A percentile compares a stretch with the other conserved stretches of the same genome.
These are phyloP conservation scores for Autographa pulchrina DNA, from an alignment of 2,888 invertebrate species.

Conservation along the genomic window DNA sequence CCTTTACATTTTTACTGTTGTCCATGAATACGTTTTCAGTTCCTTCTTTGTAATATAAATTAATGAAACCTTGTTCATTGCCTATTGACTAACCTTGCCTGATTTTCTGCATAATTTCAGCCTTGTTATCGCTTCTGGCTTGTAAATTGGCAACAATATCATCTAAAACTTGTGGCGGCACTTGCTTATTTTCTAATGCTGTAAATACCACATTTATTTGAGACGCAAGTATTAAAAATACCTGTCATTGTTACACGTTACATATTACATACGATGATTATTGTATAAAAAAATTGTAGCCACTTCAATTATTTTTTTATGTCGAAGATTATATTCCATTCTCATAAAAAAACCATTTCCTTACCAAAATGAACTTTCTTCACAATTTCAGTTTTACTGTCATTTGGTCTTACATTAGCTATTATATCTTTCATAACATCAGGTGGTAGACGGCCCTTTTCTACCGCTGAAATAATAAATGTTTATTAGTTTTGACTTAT, in stretches of 20 bases:
- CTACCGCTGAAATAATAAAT: slow-evolving; percentile 24
- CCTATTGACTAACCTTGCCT: slow-evolving; percentile 22
- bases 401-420: slow-evolving; percentile 11
- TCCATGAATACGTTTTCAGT: too few species aligned
- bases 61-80: too few species aligned
- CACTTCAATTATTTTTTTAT: too few species aligned
- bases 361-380: slow-evolving; percentile 28
- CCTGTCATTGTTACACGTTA: too few species aligned
- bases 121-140: slow-evolving; percentile 21
- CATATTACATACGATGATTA: too few species aligned
- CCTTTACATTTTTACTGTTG: too few species aligned
- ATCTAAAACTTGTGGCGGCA: slow-evolving; percentile 28
- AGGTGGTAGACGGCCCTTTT: slow-evolving; percentile 21
- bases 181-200: slow-evolving; percentile 10
- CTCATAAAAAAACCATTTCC: too few species aligned
- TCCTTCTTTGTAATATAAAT: too few species aligned
- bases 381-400: slow-evolving; percentile 21
- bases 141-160: slow-evolving; percentile 29
- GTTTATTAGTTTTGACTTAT: too few species aligned
- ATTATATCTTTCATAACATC: slow-evolving; percentile 22
- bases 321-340: too few species aligned
- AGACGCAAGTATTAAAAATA: background rate
- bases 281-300: too few species aligned
- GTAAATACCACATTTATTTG: background rate
- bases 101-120: slow-evolving; percentile 23